phyloP scores from a whole-genome alignment of 1,140 invertebrate species.

The Popillia japonica region DNA sequence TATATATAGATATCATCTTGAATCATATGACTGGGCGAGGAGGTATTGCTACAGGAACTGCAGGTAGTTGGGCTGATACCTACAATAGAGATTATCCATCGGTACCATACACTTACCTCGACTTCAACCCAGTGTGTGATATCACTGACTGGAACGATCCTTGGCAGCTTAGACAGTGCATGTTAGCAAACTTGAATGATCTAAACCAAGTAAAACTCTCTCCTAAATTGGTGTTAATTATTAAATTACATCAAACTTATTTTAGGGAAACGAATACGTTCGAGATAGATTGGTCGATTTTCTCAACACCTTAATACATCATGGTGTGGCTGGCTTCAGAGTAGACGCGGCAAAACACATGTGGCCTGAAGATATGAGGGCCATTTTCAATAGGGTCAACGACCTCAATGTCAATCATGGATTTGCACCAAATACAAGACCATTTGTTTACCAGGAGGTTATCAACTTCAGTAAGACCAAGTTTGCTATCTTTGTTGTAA shows the following conservation, averaged over 20 bases:
- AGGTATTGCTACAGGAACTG: constrained; percentile 66
- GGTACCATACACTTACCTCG: constrained; percentile 64
- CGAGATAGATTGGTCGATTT: constrained; percentile 73
- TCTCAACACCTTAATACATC: constrained; percentile 74
- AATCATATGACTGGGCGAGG: constrained; percentile 86
- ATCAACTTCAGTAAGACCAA: constrained; percentile 67
- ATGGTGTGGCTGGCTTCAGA: constrained; percentile 85
- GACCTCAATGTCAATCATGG: constrained; percentile 69
- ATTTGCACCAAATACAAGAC: constrained; percentile 67
- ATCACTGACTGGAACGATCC: constrained; percentile 62
- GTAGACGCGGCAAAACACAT: constrained; percentile 81
- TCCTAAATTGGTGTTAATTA: not conserved
- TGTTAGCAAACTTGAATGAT: constrained; percentile 76
- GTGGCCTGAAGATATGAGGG: constrained; percentile 77
- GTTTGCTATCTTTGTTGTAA: no score
- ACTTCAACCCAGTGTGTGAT: constrained; percentile 68
- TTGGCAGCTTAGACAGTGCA: constrained; percentile 74
- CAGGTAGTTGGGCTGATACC: constrained; percentile 66
- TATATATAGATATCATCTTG: constrained; percentile 85
- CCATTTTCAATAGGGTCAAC: constrained; percentile 69
- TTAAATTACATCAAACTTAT: not conserved
- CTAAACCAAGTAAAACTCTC: constrained; percentile 66
- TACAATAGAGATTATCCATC: constrained; percentile 63
- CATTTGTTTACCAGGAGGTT: constrained; percentile 83
- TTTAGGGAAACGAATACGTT: constrained; percentile 66